Conservation (phyloP, 2,113 vertebrate species). For the Otocyon megalotis region DNA sequence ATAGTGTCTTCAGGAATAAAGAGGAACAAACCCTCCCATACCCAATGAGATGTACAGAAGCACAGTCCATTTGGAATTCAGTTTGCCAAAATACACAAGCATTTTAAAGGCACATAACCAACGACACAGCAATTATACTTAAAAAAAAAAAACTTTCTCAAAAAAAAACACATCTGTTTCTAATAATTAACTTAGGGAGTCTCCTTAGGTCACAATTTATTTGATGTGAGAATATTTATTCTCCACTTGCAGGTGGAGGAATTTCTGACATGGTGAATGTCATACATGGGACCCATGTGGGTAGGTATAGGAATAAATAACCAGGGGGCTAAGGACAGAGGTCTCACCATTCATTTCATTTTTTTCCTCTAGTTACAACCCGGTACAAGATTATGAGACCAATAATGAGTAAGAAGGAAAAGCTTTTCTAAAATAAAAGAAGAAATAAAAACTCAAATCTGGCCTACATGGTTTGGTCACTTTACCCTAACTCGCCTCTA, state of each 20-base stretch:
- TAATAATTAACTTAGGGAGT: not conserved
- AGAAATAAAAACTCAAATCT: not conserved
- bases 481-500: not conserved
- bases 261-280: not conserved
- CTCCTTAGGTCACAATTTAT: not conserved
- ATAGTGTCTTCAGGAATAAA: not conserved
- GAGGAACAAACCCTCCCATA: not conserved
- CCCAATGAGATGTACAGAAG: not conserved
- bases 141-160: not conserved
- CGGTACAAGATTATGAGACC: not conserved
- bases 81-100: not conserved
- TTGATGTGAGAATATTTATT: not conserved
- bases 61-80: not conserved
- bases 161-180: not conserved
- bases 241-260: not conserved
- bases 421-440: not conserved
- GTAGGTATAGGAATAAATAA: not conserved
- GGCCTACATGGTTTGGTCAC: rapidly evolving
- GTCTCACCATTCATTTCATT: not conserved
- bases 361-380: not conserved
- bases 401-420: not conserved
- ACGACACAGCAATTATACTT: not conserved
- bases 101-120: not conserved
- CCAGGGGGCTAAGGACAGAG: not conserved
- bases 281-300: not conserved